These are phyloP conservation scores for Chionis minor DNA, from an alignment of 2,113 vertebrate species.

Conservation along the genomic window DNA sequence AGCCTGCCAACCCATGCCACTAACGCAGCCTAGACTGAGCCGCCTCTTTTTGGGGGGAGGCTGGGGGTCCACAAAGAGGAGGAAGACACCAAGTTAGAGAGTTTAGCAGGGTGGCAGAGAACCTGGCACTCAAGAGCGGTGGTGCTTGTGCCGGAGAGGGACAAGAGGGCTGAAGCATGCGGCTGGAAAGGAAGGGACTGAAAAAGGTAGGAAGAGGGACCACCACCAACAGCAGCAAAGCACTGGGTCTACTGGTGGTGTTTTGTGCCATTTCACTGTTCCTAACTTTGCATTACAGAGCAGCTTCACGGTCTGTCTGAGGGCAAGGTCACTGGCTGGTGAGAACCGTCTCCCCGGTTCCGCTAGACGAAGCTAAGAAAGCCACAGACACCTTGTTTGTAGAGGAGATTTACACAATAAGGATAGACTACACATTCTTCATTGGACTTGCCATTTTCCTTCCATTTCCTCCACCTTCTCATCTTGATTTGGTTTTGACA, in stretches of 20 bases:
- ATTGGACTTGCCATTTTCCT: rapidly evolving
- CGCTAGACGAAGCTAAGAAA: background rate
- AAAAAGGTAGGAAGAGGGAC: background rate
- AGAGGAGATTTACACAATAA: background rate
- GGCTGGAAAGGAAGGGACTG: background rate
- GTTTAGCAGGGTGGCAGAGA: background rate
- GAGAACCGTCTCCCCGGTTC: background rate
- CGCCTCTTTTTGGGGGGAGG: rapidly evolving
- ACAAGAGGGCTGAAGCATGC: rapidly evolving
- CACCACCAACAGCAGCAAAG: background rate
- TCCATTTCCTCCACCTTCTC: background rate
- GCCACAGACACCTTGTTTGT: background rate
- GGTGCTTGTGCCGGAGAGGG: background rate
- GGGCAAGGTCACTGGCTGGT: background rate
- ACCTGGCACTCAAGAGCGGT: background rate
- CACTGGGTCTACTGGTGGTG: background rate
- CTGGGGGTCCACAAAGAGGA: background rate
- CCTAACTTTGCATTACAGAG: background rate
- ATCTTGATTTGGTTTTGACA: background rate
- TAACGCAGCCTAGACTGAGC: background rate
- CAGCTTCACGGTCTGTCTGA: background rate
- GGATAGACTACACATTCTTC: background rate
- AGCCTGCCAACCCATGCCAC: background rate
- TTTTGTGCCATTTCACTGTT: background rate
- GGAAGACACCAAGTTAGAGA: too few species aligned